phyloP scores from a whole-genome alignment of 1,140 invertebrate genomes.

The Wasmannia auropunctata region DNA sequence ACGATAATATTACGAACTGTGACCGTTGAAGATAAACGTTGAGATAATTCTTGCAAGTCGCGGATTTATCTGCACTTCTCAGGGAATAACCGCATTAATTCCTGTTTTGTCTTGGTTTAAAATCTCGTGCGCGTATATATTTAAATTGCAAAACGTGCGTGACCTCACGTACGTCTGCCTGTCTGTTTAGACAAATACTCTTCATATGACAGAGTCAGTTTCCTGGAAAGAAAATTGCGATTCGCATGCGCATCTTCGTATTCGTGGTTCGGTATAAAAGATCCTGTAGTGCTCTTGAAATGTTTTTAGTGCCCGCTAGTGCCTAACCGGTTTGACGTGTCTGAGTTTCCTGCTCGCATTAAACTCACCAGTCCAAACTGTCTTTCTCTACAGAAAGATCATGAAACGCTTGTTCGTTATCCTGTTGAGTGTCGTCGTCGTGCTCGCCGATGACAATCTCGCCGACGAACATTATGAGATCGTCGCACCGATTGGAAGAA shows the following conservation, averaged over 20 bases:
- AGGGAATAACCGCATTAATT: background rate
- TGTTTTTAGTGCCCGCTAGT: slow-evolving; percentile 15
- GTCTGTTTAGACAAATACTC: background rate
- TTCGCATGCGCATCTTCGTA: slow-evolving; percentile 8
- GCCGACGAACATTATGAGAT: slow-evolving; percentile 11
- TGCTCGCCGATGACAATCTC: background rate
- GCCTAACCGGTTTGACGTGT: slow-evolving; percentile 1
- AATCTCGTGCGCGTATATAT: background rate
- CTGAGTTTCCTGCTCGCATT: background rate
- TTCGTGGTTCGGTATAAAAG: slow-evolving; percentile 37
- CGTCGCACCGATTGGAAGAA: slow-evolving; percentile 77
- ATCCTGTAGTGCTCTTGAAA: background rate
- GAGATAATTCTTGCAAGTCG: background rate
- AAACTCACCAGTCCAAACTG: background rate
- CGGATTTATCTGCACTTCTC: background rate
- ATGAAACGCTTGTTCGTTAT: slow-evolving; percentile 11
- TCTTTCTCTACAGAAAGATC: background rate
- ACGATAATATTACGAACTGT: background rate
- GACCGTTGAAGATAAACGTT: background rate
- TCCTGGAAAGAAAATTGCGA: slow-evolving; percentile 19
- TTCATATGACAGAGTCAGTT: background rate
- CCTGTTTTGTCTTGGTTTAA: background rate
- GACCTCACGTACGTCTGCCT: background rate
- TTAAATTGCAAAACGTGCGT: slow-evolving; percentile 27
- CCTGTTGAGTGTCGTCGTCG: background rate